A percentile compares a stretch with the other conserved stretches of the same genome.
Evolutionary conservation across 2,888 invertebrate genomes (phyloP).

Genomic region (Celastrina argiolus): DNA sequence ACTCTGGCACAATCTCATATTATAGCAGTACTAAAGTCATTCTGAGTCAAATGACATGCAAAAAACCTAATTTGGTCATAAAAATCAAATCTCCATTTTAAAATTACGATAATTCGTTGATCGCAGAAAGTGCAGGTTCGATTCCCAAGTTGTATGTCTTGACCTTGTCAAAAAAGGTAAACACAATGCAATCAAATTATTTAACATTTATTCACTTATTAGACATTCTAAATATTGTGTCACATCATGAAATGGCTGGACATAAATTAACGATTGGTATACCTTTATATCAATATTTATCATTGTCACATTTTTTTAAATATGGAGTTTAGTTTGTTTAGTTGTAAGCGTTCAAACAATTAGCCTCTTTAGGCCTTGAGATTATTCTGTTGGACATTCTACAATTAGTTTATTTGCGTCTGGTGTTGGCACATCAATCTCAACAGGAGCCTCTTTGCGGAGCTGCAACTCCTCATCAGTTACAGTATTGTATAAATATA

Average conservation of each 20-base stretch:
- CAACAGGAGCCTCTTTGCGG: conserved; percentile 44
- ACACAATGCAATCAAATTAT: not conserved
- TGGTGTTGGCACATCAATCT: conserved; percentile 37
- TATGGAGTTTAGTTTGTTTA: too few species aligned
- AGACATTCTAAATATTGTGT: not conserved
- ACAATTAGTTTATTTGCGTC: conserved; percentile 27
- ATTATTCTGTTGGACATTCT: conserved; percentile 36
- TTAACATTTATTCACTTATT: not conserved
- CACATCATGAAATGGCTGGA: not conserved
- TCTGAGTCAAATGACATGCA: not conserved
- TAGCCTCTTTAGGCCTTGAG: not conserved
- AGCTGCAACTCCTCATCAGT: conserved; percentile 39
- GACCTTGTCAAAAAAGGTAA: not conserved
- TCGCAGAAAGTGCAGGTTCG: too few species aligned
- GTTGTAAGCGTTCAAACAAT: too few species aligned
- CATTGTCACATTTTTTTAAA: not conserved
- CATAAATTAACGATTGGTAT: too few species aligned
- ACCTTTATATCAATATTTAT: too few species aligned
- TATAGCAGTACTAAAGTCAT: not conserved
- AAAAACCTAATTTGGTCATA: too few species aligned
- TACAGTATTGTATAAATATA: conserved; percentile 39
- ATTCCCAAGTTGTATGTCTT: too few species aligned
- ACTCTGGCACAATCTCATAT: too few species aligned
- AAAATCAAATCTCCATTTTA: too few species aligned
- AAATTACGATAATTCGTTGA: too few species aligned